Evolutionary conservation across 2,113 vertebrate species (phyloP).

Genomic region (Entelurus aequoreus): DNA sequence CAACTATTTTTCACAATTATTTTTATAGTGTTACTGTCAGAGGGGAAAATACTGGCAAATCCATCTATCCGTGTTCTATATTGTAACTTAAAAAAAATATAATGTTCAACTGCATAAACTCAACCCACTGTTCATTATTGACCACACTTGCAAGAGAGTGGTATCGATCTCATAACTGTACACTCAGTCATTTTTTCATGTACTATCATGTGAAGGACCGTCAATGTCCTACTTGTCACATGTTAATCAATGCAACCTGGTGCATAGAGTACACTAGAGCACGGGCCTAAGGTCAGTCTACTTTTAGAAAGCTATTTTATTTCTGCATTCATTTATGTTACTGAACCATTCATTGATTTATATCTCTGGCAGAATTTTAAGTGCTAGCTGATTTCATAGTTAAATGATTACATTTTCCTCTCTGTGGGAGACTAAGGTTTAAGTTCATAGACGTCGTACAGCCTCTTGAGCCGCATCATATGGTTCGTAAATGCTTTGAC

Average conservation of each 20-base stretch:
- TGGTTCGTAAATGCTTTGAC: conserved; percentile 31
- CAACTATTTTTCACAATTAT: too few species aligned
- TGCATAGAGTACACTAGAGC: not conserved
- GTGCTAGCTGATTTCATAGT: conserved; percentile 16
- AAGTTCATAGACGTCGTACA: conserved; percentile 6
- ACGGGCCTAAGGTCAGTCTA: conserved; percentile 10
- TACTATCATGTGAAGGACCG: too few species aligned
- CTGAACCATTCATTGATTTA: conserved; percentile 15
- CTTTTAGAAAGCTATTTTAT: conserved; percentile 15
- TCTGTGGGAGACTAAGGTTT: conserved; percentile 17
- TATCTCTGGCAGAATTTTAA: conserved; percentile 20
- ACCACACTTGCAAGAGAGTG: not conserved
- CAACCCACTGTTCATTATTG: not conserved
- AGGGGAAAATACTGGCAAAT: too few species aligned
- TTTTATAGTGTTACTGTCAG: too few species aligned
- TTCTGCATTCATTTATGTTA: conserved; percentile 24
- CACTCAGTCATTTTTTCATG: not conserved
- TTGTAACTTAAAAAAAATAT: too few species aligned
- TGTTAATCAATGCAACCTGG: not conserved
- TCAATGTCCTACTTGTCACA: not conserved
- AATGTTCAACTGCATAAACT: too few species aligned
- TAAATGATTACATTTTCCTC: conserved; percentile 34
- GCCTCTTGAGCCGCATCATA: conserved; percentile 22
- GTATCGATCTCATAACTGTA: not conserved
- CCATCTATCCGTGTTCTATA: too few species aligned